Percentiles rank a stretch among this genome's conserved stretches.
Evolutionary conservation across 1,140 invertebrate genomes (phyloP).

Genomic region (Scaptomyza graminum): DNA sequence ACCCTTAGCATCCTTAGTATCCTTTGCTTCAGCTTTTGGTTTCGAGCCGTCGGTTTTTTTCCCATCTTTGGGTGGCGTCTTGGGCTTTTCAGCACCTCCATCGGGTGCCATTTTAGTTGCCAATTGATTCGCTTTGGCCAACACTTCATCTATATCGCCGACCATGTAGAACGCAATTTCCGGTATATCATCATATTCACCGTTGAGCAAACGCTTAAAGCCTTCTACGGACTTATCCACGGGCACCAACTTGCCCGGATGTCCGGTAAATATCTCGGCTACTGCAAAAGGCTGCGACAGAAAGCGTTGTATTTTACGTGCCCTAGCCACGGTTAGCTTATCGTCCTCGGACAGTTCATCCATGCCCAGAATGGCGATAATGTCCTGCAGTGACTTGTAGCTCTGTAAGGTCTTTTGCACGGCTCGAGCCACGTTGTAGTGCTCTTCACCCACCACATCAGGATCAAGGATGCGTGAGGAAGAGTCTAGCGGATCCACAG

Average conservation of each 20-base stretch:
- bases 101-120: conserved; percentile 83
- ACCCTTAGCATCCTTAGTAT: neutral
- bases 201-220: conserved; percentile 86
- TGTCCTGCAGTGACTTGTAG: conserved; percentile 91
- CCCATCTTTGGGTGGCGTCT: conserved; percentile 7
- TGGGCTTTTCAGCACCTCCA: neutral
- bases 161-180: conserved; percentile 96
- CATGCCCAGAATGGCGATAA: conserved; percentile 94
- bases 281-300: conserved; percentile 93
- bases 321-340: conserved; percentile 92
- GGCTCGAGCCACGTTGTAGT: conserved; percentile 90
- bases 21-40: conserved; percentile 14
- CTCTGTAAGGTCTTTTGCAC: conserved; percentile 93
- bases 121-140: conserved; percentile 89
- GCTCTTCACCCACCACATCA: conserved; percentile 90
- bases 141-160: conserved; percentile 91
- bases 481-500: conserved; percentile 93
- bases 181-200: conserved; percentile 92
- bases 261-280: conserved; percentile 89
- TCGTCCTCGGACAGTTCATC: conserved; percentile 94
- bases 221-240: conserved; percentile 86
- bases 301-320: conserved; percentile 93
- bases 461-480: conserved; percentile 92
- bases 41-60: conserved; percentile 8
- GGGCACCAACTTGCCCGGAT: conserved; percentile 87